Conservation (phyloP, 2,113 vertebrate genomes). For the Stictonetta naevosa region DNA sequence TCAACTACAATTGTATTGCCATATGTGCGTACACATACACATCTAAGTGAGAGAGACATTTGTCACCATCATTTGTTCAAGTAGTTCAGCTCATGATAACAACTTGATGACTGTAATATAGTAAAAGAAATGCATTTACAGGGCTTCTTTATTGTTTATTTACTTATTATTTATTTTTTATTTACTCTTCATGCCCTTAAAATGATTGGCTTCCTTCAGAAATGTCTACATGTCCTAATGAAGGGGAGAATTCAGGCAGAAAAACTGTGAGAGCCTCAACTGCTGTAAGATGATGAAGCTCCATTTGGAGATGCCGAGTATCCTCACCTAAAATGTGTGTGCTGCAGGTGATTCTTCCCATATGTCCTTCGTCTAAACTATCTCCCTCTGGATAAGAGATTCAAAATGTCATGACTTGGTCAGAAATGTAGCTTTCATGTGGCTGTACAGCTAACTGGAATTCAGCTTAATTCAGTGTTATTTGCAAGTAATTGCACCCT, state of each 20-base stretch:
- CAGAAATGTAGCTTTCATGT: neutral
- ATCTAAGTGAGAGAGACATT: neutral
- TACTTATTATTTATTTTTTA: neutral
- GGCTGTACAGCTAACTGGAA: neutral
- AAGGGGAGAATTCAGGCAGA: neutral
- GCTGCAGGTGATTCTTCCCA: neutral
- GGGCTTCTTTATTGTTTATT: neutral
- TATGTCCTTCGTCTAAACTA: neutral
- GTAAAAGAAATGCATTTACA: neutral
- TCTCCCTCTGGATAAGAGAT: neutral
- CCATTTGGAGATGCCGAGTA: neutral
- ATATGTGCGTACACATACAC: neutral
- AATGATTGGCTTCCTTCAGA: slow-evolving; percentile 2
- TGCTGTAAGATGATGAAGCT: neutral
- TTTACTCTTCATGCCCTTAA: neutral
- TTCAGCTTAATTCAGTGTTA: neutral
- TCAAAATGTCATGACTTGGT: neutral
- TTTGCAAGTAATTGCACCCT: neutral
- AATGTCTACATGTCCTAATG: neutral
- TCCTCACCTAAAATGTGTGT: neutral
- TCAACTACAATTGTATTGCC: neutral
- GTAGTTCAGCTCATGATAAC: neutral
- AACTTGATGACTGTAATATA: neutral
- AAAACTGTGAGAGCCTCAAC: neutral
- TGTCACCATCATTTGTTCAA: neutral